Conservation (phyloP, 2,797 vertebrate species). For the Smutsia temminckii region DNA sequence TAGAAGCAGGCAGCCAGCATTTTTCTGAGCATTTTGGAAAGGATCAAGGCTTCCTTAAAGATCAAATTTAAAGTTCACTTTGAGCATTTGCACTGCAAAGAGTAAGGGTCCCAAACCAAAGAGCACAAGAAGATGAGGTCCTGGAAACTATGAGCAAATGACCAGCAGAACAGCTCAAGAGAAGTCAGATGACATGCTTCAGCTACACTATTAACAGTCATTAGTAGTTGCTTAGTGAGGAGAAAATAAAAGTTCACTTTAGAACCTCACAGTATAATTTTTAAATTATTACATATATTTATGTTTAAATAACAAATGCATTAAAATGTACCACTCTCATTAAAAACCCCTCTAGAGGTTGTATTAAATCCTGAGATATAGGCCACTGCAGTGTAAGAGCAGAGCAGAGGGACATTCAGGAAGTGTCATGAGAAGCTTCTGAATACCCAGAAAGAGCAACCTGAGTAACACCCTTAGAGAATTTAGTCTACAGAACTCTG, state of each 20-base stretch:
- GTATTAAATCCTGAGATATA: not conserved
- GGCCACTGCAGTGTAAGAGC: not conserved
- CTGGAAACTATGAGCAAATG: not conserved
- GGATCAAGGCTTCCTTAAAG: slow-evolving; percentile 24
- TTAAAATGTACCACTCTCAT: not conserved
- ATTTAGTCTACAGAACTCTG: not conserved
- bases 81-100: slow-evolving; percentile 35
- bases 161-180: not conserved
- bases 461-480: not conserved
- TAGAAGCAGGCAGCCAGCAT: not conserved
- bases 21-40: slow-evolving; percentile 49
- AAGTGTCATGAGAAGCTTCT: not conserved
- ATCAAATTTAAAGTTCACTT: slow-evolving; percentile 40
- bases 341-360: not conserved
- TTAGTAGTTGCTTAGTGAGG: not conserved
- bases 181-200: not conserved
- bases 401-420: not conserved
- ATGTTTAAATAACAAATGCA: slow-evolving; percentile 21
- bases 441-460: not conserved
- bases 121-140: not conserved
- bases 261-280: not conserved
- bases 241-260: not conserved
- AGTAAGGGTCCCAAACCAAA: not conserved
- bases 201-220: not conserved
- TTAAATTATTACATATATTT: not conserved